These are phyloP conservation scores for Antheraea assamensis DNA, from an alignment of 2,888 invertebrate species.

Conservation along the genomic window DNA sequence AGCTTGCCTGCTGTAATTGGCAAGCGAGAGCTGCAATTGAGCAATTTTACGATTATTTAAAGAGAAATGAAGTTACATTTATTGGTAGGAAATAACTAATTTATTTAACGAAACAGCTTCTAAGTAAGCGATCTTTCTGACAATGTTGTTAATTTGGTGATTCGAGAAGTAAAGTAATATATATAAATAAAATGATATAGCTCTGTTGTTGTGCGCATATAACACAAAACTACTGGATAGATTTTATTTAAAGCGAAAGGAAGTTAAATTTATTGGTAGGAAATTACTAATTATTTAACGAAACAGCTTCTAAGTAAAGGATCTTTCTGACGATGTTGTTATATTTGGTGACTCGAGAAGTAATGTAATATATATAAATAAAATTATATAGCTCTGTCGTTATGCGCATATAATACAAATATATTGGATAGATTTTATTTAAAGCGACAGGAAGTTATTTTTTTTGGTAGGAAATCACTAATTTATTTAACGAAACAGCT, in stretches of 20 bases:
- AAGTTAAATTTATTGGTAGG: not conserved
- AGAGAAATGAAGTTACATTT: constrained; percentile 1
- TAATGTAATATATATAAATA: not conserved
- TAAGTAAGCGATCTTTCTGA: not conserved
- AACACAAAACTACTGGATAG: no score
- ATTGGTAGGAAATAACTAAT: not conserved
- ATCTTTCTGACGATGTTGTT: not conserved
- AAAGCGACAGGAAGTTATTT: not conserved
- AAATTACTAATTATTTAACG: not conserved
- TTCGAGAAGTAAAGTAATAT: not conserved
- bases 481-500: not conserved
- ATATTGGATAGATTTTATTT: no score
- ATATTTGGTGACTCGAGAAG: not conserved
- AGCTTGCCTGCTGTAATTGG: constrained; percentile 24
- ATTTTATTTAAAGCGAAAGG: not conserved
- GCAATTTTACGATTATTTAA: constrained; percentile 28
- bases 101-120: not conserved
- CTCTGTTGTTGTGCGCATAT: no score
- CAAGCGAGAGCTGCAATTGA: constrained; percentile 32
- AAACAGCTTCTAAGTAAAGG: not conserved
- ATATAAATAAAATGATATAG: not conserved
- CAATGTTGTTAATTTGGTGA: not conserved
- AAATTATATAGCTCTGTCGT: no score
- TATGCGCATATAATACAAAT: no score
- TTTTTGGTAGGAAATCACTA: not conserved